phyloP scores from a whole-genome alignment of 2,888 invertebrate genomes.

The Athrips mouffetella region DNA sequence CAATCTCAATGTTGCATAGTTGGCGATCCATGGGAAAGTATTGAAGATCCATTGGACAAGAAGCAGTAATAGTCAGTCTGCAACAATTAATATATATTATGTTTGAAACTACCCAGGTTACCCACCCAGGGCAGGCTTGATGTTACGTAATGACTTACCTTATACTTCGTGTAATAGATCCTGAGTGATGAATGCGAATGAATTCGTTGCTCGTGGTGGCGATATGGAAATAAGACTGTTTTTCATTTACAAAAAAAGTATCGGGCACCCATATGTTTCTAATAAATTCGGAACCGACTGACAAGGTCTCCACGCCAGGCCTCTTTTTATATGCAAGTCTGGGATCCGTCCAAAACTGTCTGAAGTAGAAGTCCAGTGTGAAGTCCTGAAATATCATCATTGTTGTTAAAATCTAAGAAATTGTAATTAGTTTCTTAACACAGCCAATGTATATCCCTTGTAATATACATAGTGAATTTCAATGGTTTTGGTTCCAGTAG shows the following conservation, averaged over 20 bases:
- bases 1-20: constrained; percentile 95
- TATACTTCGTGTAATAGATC: constrained; percentile 96
- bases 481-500: background rate
- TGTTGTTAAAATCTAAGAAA: constrained; percentile 18
- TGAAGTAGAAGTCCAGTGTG: constrained; percentile 98
- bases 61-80: constrained; percentile 96
- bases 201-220: constrained; percentile 99
- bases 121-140: too few species aligned
- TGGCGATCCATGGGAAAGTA: constrained; percentile 98
- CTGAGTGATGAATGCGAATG: constrained; percentile 96
- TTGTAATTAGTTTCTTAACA: too few species aligned
- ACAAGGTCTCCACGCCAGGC: constrained; percentile 92
- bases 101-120: too few species aligned
- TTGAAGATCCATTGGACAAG: constrained; percentile 97
- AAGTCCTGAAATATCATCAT: constrained; percentile 85
- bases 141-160: constrained; percentile 80
- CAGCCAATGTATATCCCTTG: too few species aligned
- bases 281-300: constrained; percentile 96
- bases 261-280: constrained; percentile 99
- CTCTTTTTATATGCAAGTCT: constrained; percentile 93
- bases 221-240: constrained; percentile 99
- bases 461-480: too few species aligned
- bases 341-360: constrained; percentile 98
- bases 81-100: constrained; percentile 38
- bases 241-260: constrained; percentile 99